A percentile compares a stretch with the other conserved stretches of the same genome.
These are phyloP conservation scores for Antheraea mylitta DNA, from an alignment of 1,140 invertebrate genomes.

Conservation along the genomic window DNA sequence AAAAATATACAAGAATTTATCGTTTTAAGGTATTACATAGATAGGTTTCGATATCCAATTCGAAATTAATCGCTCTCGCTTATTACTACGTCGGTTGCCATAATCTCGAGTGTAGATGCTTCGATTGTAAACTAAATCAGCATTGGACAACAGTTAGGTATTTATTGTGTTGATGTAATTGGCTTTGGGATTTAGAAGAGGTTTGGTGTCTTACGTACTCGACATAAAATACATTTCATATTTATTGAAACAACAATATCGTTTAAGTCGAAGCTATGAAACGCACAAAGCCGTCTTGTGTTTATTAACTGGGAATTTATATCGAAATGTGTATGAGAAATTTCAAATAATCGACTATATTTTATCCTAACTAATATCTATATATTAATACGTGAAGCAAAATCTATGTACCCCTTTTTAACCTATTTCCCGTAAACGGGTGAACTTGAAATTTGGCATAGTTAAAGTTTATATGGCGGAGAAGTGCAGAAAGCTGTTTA, in stretches of 20 bases:
- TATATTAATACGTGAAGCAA: too few species aligned
- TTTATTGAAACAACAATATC: conserved; percentile 8
- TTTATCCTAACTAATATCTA: too few species aligned
- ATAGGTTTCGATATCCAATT: too few species aligned
- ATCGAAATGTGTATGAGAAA: neutral
- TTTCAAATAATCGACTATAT: too few species aligned
- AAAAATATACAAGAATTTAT: too few species aligned
- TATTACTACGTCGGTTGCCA: neutral
- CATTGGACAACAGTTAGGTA: conserved; percentile 18
- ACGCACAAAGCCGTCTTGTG: neutral
- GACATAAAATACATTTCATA: conserved; percentile 10
- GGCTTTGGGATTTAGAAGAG: conserved; percentile 17
- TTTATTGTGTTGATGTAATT: conserved; percentile 19
- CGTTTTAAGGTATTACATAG: too few species aligned
- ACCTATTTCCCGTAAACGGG: too few species aligned
- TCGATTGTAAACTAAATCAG: conserved; percentile 17
- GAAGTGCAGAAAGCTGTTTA: too few species aligned
- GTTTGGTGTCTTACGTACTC: conserved; percentile 11
- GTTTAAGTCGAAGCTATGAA: neutral
- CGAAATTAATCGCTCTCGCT: conserved; percentile 1
- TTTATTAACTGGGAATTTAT: neutral
- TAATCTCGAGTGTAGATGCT: neutral
- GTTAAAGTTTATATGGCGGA: too few species aligned
- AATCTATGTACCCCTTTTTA: too few species aligned
- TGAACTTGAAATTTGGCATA: too few species aligned